Evolutionary conservation across 2,113 vertebrate genomes (phyloP), one percentile per base, ranked within the genome.

Genomic region (Trinectes maculatus): DNA sequence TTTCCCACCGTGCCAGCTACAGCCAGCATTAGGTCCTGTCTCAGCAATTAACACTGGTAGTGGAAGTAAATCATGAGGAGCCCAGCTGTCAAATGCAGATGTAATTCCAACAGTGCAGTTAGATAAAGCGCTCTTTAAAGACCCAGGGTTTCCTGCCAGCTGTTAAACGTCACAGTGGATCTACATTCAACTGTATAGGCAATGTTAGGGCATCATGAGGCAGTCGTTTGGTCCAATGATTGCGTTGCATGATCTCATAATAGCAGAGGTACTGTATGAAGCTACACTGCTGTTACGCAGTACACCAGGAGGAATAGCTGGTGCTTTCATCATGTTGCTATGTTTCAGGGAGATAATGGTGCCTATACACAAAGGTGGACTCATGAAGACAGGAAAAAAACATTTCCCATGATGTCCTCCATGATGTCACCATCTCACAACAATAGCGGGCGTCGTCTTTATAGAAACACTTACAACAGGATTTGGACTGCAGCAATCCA

Each of bases 281-380:
- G 33, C n/a, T 22, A 1, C 33, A 46, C 18, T 18, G 29, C 47
- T 18, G 57, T 4, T 63, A 22, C 21, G 6, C 51, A 22, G 22
- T 1, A 21, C 26, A 44, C 33, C 13, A 25, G 58, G 52, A 53
- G 33, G 48, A 31, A 59, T 53, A 24, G 34, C 15, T 4, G 0
- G 0, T 37, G 52, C 29, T 51, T 18, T 48, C n/a, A 18, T 7
- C 16, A 22, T 39, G 36, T 1, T 7, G 18, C 19, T 39, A 56
- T 36, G 54, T 63, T 68, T 63, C n/a, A 19, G 16, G 36, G 22
- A 16, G 13, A 71, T 44, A 71, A 64, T 7, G 53, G 12, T 42
- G 8, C 25, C 18, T 8, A 42, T 13, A 52, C 39, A 36, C 8
- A 6, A 0, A 24, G 53, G 44, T 2, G 42, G 10, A 18, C 31